Percentiles rank a stretch among this genome's conserved stretches.
Conservation (phyloP, 2,888 invertebrate species). For the Pseudeuparius sepicola region DNA sequence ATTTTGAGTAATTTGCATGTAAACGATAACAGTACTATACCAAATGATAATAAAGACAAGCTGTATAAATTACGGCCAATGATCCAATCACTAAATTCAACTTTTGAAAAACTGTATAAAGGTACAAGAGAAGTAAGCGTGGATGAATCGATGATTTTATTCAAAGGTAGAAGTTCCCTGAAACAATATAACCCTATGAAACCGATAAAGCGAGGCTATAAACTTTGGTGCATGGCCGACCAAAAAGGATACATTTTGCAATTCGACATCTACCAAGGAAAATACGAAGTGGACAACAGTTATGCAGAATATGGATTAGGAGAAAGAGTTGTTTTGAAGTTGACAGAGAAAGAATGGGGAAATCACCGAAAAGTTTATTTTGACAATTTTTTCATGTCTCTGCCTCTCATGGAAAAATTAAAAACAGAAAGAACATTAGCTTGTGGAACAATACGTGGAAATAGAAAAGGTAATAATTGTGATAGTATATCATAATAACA, state of each 20-base stretch:
- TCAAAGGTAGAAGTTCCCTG: constrained; percentile 18
- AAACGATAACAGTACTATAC: constrained; percentile 14
- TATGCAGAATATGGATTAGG: too few relatives aligned
- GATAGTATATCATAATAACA: too few relatives aligned
- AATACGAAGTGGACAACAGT: constrained; percentile 16
- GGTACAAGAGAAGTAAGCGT: constrained; percentile 13
- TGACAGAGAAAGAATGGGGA: too few relatives aligned
- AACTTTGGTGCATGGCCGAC: constrained; percentile 21
- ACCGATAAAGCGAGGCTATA: constrained; percentile 19
- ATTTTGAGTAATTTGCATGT: constrained; percentile 19
- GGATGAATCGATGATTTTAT: constrained; percentile 21
- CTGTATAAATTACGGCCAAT: constrained; percentile 12
- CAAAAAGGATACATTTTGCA: constrained; percentile 19
- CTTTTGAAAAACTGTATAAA: not conserved
- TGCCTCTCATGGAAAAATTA: too few relatives aligned
- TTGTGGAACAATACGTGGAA: too few relatives aligned
- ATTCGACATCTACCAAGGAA: constrained; percentile 25
- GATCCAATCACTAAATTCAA: not conserved
- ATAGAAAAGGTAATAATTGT: too few relatives aligned
- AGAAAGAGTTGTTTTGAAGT: too few relatives aligned
- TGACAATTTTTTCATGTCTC: too few relatives aligned
- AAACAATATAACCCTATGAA: constrained; percentile 19
- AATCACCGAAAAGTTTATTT: too few relatives aligned
- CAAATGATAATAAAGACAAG: constrained; percentile 15
- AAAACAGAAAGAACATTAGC: too few relatives aligned